Base-by-base conservation (phyloP, 2,113 vertebrate genomes). In the Polypterus bichir region DNA sequence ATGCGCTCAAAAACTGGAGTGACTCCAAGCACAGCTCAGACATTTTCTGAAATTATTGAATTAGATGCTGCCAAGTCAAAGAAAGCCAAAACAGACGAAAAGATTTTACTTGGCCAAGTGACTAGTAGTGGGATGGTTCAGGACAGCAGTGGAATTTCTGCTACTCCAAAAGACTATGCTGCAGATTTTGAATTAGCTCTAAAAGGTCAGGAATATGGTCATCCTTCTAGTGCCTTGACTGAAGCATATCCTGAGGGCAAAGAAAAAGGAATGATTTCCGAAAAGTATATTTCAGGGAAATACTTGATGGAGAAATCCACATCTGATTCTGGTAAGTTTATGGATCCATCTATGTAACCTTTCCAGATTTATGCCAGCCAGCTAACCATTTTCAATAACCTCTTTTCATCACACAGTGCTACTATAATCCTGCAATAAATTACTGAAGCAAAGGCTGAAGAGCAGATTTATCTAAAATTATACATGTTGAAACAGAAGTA, bases 241-340 rank as follows among this genome's bases (percentile, higher is more conserved):
- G 72, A 79, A 11, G 59, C 72, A 4, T 49, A 63, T 3, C 69
- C 49, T 65, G 63, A 71, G 55, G 53, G 69, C 45, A 67, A 69
- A 63, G 63, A 70, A 46, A 51, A 66, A 44, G 76, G 79, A 59
- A 73, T 55, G 55, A 70, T 46, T 45, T 84, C 92, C 55, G 75
- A 79, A 46, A 72, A 79, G 5, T 83, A 86, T 6, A 83, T 90
- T 52, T 92, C 93, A 72, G 91, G 92, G 75, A 93, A 94, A 71
- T 88, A 91, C n/a, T 66, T 91, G 0, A 76, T 82, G 46, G 78
- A 84, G 59, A 81, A 86, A 61, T 65, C 79, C 4, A 64, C 72
- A 51, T 67, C 85, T 59, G 87, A 86, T 69, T 73, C 81, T 6
- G 83, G 81, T 5, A 80, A 89, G 44, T 83, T 74, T 52, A 92